Conservation (phyloP, 1,140 invertebrate species). For the Proales similis region DNA sequence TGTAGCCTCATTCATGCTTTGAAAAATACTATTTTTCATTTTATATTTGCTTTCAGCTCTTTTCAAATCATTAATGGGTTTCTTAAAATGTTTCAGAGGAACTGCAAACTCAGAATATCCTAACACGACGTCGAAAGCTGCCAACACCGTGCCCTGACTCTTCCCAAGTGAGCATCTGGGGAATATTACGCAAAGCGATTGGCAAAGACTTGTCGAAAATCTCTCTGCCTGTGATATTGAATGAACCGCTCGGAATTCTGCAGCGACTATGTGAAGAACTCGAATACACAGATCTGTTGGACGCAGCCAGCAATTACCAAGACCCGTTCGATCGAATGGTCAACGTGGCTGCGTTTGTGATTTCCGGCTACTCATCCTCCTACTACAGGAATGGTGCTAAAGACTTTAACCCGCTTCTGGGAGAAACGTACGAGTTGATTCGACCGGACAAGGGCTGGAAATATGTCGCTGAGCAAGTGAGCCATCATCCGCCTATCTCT, state of each 20-base stretch:
- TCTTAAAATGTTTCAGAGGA: not conserved
- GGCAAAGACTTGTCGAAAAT: slow-evolving; percentile 60
- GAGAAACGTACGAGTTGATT: slow-evolving; percentile 60
- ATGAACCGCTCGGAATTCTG: slow-evolving; percentile 51
- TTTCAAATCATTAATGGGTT: not conserved
- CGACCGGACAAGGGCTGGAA: slow-evolving; percentile 68
- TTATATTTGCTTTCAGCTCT: not conserved
- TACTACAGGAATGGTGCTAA: slow-evolving; percentile 49
- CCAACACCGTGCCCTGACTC: slow-evolving; percentile 65
- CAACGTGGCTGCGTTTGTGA: slow-evolving; percentile 59
- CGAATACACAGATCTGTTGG: slow-evolving; percentile 52
- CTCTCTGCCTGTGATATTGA: slow-evolving; percentile 52
- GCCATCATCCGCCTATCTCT: slow-evolving; percentile 52
- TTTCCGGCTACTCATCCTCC: slow-evolving; percentile 50
- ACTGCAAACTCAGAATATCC: slow-evolving; percentile 42
- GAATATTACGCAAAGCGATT: slow-evolving; percentile 67
- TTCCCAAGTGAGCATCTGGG: slow-evolving; percentile 70
- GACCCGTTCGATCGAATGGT: slow-evolving; percentile 54
- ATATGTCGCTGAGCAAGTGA: slow-evolving; percentile 64
- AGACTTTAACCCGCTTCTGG: slow-evolving; percentile 51
- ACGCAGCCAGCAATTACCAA: slow-evolving; percentile 46
- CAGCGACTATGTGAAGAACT: slow-evolving; percentile 52
- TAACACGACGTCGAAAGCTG: slow-evolving; percentile 64
- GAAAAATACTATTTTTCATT: slow-evolving; percentile 4
- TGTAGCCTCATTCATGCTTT: too few relatives aligned